A percentile compares a stretch with the other conserved stretches of the same genome.
Evolutionary conservation across 30 jellyfish, hydroid and myxozoan species (phyloP).

Genomic region (Hydra vulgaris): DNA sequence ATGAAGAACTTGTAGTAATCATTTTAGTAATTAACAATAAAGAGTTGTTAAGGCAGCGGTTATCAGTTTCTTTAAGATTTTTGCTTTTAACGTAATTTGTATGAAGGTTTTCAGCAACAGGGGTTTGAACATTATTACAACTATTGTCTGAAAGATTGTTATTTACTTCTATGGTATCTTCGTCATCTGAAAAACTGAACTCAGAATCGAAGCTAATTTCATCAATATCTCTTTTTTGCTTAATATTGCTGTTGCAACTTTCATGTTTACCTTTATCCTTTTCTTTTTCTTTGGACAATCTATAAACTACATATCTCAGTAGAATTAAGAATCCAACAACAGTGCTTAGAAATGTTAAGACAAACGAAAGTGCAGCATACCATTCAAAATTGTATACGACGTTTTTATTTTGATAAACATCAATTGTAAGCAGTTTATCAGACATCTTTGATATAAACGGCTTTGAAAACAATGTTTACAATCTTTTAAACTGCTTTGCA

Average conservation of each 20-base stretch:
- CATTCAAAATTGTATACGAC: neutral
- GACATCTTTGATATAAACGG: neutral
- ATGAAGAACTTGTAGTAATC: neutral
- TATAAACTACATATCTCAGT: neutral
- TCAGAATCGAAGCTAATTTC: neutral
- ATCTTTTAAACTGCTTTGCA: no score
- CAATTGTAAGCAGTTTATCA: neutral
- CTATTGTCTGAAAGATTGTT: neutral
- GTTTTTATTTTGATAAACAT: neutral
- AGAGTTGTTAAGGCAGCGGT: neutral
- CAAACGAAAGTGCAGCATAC: neutral
- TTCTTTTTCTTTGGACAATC: neutral
- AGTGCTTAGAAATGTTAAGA: neutral
- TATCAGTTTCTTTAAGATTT: neutral
- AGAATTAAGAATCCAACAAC: neutral
- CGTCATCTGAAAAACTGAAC: neutral
- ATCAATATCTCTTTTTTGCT: neutral
- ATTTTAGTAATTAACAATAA: no score
- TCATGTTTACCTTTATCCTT: neutral
- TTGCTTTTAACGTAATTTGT: neutral
- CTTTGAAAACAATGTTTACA: neutral
- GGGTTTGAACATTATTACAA: neutral
- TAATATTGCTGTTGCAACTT: no score
- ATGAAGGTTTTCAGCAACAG: neutral
- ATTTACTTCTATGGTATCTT: neutral